Percentiles rank a stretch among this genome's conserved stretches.
Evolutionary conservation across 2,888 invertebrate species (phyloP).

Genomic region (Petrophora chlorosata): DNA sequence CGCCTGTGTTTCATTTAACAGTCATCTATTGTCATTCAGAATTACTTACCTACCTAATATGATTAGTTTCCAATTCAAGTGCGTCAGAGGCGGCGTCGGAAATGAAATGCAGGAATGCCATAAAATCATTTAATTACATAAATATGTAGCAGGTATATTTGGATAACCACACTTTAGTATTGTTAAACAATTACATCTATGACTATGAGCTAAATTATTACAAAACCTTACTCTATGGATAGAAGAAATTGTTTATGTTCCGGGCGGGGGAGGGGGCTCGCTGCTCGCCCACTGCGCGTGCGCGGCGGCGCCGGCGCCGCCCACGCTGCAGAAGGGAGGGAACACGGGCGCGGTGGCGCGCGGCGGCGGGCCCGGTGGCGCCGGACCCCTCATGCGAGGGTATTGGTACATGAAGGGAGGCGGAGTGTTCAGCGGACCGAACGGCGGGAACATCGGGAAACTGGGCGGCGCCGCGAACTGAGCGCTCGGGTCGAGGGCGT

Average conservation of each 20-base stretch:
- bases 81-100: background rate
- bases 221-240: slow-evolving; percentile 37
- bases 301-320: slow-evolving; percentile 48
- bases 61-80: background rate
- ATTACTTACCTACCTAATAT: too few relatives aligned
- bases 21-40: too few relatives aligned
- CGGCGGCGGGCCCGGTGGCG: slow-evolving; percentile 48
- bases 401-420: slow-evolving; percentile 57
- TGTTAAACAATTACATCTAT: slow-evolving; percentile 57
- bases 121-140: slow-evolving; percentile 71
- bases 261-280: slow-evolving; percentile 70
- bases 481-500: slow-evolving; percentile 39
- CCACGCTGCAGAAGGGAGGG: slow-evolving; percentile 51
- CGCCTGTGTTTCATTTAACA: slow-evolving; percentile 59
- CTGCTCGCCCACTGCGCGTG: slow-evolving; percentile 63
- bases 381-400: slow-evolving; percentile 49
- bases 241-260: slow-evolving; percentile 55
- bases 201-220: slow-evolving; percentile 31
- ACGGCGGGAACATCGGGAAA: slow-evolving; percentile 54
- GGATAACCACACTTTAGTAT: slow-evolving; percentile 79
- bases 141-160: slow-evolving; percentile 73
- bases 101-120: slow-evolving; percentile 45
- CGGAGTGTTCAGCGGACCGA: slow-evolving; percentile 38
- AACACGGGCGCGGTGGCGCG: slow-evolving; percentile 55
- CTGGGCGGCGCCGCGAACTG: slow-evolving; percentile 49